Conservation (phyloP, 2,797 vertebrate species). For the Heteromormyrus szaboi region DNA sequence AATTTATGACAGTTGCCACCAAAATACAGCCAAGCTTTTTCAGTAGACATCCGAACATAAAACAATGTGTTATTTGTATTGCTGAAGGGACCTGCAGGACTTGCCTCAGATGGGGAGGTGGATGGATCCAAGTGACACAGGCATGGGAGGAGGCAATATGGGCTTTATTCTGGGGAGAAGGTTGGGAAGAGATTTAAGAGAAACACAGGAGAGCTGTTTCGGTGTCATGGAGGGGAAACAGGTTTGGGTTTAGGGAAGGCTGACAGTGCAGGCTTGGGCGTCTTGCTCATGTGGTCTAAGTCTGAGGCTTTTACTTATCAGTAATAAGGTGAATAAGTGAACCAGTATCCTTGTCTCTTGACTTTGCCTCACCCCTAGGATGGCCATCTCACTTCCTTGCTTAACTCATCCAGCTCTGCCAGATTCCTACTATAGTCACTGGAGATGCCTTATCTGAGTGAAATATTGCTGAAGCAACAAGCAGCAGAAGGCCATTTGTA, state of each 20-base stretch:
- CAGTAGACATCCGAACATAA: background rate
- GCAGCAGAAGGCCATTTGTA: slow-evolving; percentile 51
- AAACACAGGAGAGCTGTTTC: background rate
- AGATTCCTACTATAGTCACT: background rate
- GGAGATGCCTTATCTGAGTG: background rate
- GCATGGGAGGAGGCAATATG: background rate
- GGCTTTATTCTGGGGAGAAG: background rate
- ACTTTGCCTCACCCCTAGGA: background rate
- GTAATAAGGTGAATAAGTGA: background rate
- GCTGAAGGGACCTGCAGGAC: background rate
- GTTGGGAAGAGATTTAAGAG: background rate
- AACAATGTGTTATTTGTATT: background rate
- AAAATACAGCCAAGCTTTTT: background rate
- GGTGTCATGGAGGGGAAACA: background rate
- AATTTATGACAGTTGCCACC: background rate
- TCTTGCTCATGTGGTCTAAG: background rate
- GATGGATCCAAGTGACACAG: background rate
- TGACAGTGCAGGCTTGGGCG: background rate
- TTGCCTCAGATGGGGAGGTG: background rate
- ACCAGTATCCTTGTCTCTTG: background rate
- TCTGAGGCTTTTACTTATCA: background rate
- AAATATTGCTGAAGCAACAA: slow-evolving; percentile 41
- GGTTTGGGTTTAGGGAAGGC: background rate
- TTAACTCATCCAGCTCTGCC: background rate
- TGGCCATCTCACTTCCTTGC: background rate